phyloP scores from a whole-genome alignment of 2,797 vertebrate genomes.

The Anomalospiza imberbis region DNA sequence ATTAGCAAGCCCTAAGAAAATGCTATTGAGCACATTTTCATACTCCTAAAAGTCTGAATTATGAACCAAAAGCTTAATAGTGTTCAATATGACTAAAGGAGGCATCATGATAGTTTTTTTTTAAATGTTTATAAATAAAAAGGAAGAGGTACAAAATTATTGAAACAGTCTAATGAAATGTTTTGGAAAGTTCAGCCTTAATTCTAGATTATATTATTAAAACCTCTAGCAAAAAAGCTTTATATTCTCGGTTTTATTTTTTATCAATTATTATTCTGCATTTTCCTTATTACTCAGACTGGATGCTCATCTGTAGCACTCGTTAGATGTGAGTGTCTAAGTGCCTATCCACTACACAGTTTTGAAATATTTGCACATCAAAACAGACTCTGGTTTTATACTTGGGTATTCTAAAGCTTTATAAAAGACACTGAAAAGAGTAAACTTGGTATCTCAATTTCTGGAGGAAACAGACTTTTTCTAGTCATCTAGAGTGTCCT shows the following conservation, averaged over 20 bases:
- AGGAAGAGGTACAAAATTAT: neutral
- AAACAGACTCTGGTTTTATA: slow-evolving; percentile 64
- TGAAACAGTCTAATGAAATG: neutral
- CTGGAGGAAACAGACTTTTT: slow-evolving; percentile 64
- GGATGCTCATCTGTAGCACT: neutral
- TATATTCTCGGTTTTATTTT: neutral
- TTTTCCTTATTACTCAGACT: neutral
- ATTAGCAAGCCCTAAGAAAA: slow-evolving; percentile 32
- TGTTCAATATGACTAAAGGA: neutral
- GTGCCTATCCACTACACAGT: neutral
- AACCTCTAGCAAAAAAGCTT: neutral
- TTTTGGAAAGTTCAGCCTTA: neutral
- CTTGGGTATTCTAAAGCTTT: slow-evolving; percentile 68
- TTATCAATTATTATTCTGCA: neutral
- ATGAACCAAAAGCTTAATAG: neutral
- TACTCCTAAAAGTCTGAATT: neutral
- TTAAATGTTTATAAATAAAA: neutral
- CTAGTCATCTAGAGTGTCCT: slow-evolving; percentile 60
- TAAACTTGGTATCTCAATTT: slow-evolving; percentile 71
- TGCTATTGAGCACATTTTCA: neutral
- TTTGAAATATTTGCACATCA: slow-evolving; percentile 77
- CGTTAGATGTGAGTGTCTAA: neutral
- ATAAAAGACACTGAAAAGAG: slow-evolving; percentile 59
- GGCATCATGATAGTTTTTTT: too few relatives aligned
- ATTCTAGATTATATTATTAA: neutral